Conservation (phyloP, 2,113 vertebrate genomes). For the Nesoenas mayeri region DNA sequence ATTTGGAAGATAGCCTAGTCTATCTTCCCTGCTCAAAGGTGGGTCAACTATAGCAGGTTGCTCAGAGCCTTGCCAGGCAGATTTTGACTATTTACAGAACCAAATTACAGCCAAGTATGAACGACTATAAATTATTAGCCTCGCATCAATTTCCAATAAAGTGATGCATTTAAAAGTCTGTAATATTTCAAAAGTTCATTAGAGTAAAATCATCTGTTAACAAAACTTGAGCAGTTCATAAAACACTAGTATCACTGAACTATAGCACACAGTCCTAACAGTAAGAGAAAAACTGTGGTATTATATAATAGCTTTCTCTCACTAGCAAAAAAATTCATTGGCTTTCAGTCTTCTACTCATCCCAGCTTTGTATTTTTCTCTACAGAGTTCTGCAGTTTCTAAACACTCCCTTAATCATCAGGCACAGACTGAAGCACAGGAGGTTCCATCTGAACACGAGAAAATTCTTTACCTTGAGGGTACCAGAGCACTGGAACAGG, state of each 20-base stretch:
- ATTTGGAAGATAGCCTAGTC: not conserved
- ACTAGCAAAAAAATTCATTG: not conserved
- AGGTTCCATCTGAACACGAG: no score
- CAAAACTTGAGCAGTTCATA: not conserved
- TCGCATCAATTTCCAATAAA: not conserved
- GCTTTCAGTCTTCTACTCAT: not conserved
- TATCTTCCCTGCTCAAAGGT: not conserved
- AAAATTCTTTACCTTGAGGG: no score
- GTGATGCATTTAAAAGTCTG: not conserved
- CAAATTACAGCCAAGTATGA: not conserved
- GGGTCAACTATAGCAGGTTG: not conserved
- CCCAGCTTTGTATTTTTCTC: not conserved
- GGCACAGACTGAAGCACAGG: no score
- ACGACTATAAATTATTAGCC: not conserved
- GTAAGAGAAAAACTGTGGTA: not conserved
- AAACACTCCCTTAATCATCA: not conserved
- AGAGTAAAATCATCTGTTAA: not conserved
- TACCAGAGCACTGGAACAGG: no score
- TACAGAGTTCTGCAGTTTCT: not conserved
- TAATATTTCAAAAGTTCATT: not conserved
- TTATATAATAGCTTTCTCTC: not conserved
- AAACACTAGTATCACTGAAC: not conserved
- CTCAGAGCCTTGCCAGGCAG: not conserved
- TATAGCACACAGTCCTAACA: not conserved
- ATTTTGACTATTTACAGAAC: not conserved